These are phyloP conservation scores for Mormyrus proboscirostris DNA, from an alignment of 2,797 vertebrate genomes.

Conservation along the genomic window DNA sequence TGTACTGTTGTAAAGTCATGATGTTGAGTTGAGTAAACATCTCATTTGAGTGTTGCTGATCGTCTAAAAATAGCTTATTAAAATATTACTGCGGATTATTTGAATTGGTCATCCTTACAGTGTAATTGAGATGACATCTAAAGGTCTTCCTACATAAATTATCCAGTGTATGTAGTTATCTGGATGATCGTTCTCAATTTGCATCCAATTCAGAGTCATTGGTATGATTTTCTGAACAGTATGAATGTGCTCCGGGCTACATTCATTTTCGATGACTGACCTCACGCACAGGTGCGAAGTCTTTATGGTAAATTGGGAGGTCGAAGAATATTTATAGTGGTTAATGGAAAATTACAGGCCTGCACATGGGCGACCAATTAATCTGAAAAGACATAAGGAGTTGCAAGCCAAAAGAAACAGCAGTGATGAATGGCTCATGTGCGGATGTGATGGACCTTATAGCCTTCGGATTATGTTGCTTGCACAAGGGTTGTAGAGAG, in stretches of 20 bases:
- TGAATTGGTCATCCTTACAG: neutral
- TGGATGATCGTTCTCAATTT: neutral
- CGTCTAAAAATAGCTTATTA: neutral
- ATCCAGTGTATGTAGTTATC: neutral
- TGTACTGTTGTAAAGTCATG: neutral
- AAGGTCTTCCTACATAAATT: neutral
- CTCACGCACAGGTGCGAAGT: neutral
- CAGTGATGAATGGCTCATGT: constrained; percentile 10
- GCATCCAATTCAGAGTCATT: neutral
- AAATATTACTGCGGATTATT: neutral
- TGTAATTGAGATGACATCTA: neutral
- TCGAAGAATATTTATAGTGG: constrained; percentile 1
- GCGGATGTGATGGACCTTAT: neutral
- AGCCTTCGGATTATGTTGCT: neutral
- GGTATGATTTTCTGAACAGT: neutral
- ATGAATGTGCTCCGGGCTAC: neutral
- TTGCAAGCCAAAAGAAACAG: neutral
- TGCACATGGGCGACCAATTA: neutral
- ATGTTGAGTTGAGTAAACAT: neutral
- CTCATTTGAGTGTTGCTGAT: neutral
- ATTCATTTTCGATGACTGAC: neutral
- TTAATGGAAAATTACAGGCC: neutral
- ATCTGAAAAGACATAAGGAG: constrained; percentile 11
- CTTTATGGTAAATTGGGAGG: neutral
- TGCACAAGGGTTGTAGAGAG: neutral